Base-by-base conservation (phyloP, 2,113 vertebrate genomes). In the Enhydra lutris region DNA sequence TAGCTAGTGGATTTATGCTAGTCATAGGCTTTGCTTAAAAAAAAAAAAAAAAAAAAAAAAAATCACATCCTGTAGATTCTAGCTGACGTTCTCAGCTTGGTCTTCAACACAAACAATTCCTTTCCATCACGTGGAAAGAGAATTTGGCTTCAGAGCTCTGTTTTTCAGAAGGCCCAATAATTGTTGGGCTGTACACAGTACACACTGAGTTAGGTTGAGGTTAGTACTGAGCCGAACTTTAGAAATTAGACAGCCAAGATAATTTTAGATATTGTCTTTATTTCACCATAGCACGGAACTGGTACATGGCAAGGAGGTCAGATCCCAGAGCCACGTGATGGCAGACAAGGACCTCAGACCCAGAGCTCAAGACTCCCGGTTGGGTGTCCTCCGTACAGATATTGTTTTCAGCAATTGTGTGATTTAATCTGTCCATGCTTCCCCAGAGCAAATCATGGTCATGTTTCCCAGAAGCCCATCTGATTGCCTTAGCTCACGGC, bases 31-130 rank as follows among this genome's bases (percentile, higher is more conserved):
- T 80, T 45, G 67, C 73, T 84, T 59, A 57, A 88, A 95, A 55
- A 91, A 90, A 69, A 69, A 52, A 73, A 57, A 88, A 95, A 55
- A 91, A 90, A 69, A 69, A 52, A 73, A 81, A 92, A 74, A 67
- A 82, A 15, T 67, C 78, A 82, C 81, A 79, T 91, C 34, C 65
- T 91, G 45, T 26, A 6, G 73, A 76, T 83, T 86, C 26, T 45
- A 71, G 50, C 59, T 42, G 59, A 82, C 26, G 31, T 39, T 39
- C 57, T 91, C 81, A 31, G 45, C 59, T 67, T 67, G n/a, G 50
- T 73, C 36, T 76, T 83, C 21, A 45, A 47, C 6, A 63, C 45
- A 57, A 17, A 91, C 29, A 42, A 21, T 39, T 86, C 73, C 42
- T 86, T 89, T 89, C 24, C 80, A 84, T 81, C 73, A 71, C 47